phyloP scores from a whole-genome alignment of 2,113 vertebrate genomes.

The Siphamia tubifer region DNA sequence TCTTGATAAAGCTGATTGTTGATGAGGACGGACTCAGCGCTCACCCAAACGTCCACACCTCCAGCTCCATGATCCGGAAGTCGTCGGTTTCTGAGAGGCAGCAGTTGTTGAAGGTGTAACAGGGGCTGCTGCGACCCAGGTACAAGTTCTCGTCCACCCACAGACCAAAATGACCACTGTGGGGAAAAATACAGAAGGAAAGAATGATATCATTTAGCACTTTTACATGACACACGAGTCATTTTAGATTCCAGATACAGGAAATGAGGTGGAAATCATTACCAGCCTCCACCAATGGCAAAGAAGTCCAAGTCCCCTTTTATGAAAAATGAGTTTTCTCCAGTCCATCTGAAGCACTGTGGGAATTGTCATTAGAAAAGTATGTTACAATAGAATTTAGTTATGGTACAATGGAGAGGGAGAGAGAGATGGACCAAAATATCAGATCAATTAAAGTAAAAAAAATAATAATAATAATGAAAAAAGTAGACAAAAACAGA shows the following conservation, averaged over 20 bases:
- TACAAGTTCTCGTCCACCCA: slow-evolving; percentile 84
- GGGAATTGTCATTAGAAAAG: background rate
- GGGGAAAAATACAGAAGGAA: background rate
- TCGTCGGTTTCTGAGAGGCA: slow-evolving; percentile 79
- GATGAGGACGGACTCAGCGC: background rate
- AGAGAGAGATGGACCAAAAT: too few relatives aligned
- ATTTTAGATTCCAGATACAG: background rate
- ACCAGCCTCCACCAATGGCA: slow-evolving; percentile 84
- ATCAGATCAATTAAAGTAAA: too few relatives aligned
- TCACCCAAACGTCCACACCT: slow-evolving; percentile 79
- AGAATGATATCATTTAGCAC: background rate
- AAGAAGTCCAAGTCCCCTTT: slow-evolving; percentile 84
- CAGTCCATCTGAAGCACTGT: slow-evolving; percentile 83
- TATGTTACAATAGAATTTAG: background rate
- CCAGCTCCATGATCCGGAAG: slow-evolving; percentile 81
- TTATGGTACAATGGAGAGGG: too few relatives aligned
- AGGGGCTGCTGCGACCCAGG: slow-evolving; percentile 80
- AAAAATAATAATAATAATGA: too few relatives aligned
- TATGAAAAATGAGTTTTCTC: slow-evolving; percentile 85
- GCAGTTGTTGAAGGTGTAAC: slow-evolving; percentile 83
- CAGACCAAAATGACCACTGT: slow-evolving; percentile 83
- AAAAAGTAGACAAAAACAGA: too few relatives aligned
- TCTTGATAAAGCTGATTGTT: slow-evolving; percentile 15
- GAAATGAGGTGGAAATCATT: background rate
- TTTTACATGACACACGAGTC: background rate